phyloP scores from a whole-genome alignment of 2,797 vertebrate genomes.

The Caiman crocodilus region DNA sequence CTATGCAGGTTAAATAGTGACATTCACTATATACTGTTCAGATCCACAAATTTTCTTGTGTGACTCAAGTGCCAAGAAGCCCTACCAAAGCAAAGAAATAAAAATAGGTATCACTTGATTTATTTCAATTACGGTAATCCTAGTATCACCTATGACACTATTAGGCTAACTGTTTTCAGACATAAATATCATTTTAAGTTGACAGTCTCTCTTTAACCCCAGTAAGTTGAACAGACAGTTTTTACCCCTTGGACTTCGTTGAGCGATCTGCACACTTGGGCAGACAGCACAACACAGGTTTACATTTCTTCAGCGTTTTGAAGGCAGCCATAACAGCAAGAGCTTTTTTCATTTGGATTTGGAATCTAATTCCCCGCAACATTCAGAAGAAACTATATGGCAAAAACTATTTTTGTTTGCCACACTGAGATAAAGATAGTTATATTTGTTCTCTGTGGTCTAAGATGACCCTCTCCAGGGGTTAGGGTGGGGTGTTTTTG shows the following conservation, averaged over 20 bases:
- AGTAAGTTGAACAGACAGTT: neutral
- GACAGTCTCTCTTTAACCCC: accelerated
- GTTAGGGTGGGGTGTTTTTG: neutral
- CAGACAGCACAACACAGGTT: neutral
- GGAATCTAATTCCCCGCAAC: no score
- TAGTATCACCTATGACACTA: neutral
- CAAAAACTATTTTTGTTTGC: neutral
- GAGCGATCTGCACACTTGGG: neutral
- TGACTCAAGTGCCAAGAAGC: neutral
- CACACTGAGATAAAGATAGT: neutral
- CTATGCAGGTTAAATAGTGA: neutral
- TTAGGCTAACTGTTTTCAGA: neutral
- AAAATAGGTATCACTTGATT: neutral
- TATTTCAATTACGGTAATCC: accelerated
- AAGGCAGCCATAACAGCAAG: neutral
- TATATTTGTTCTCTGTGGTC: neutral
- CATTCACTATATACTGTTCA: neutral
- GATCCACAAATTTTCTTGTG: neutral
- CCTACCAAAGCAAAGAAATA: neutral
- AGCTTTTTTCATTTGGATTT: neutral
- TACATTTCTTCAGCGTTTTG: neutral
- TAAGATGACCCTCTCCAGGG: neutral
- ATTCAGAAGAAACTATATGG: neutral
- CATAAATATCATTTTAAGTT: neutral
- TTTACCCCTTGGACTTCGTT: neutral